A percentile compares a stretch with the other conserved stretches of the same genome.
Evolutionary conservation across 2,888 invertebrate species (phyloP).

Genomic region (Caenorhabditis wallacei): DNA sequence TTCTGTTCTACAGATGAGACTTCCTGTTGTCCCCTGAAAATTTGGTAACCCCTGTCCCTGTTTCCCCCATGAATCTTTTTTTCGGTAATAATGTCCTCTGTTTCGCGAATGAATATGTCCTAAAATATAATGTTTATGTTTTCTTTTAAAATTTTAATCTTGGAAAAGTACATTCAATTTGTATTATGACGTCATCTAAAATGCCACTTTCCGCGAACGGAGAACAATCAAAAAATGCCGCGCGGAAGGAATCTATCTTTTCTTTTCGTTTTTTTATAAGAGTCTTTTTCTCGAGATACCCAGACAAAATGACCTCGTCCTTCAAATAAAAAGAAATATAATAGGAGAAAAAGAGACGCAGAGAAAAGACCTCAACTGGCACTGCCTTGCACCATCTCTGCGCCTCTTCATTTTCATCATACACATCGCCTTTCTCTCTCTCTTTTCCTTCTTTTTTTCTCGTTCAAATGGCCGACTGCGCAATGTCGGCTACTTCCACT

Average conservation of each 20-base stretch:
- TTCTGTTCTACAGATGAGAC: constrained; percentile 19
- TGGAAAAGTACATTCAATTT: too few relatives aligned
- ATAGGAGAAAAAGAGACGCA: neutral
- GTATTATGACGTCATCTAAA: constrained; percentile 23
- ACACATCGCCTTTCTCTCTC: constrained; percentile 4
- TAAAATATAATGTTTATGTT: constrained; percentile 19
- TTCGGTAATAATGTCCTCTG: constrained; percentile 26
- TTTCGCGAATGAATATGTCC: constrained; percentile 41
- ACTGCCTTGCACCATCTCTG: constrained; percentile 47
- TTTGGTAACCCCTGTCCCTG: constrained; percentile 34
- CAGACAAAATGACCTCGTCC: constrained; percentile 48
- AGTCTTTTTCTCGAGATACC: constrained; percentile 18
- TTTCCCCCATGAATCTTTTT: constrained; percentile 13
- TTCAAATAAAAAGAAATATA: constrained; percentile 22
- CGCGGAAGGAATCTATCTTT: constrained; percentile 17
- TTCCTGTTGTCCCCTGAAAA: constrained; percentile 17
- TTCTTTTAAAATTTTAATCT: neutral
- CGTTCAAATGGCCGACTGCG: constrained; percentile 33
- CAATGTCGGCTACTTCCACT: constrained; percentile 7
- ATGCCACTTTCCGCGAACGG: constrained; percentile 5
- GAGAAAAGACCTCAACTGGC: constrained; percentile 7
- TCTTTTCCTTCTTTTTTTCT: constrained; percentile 17
- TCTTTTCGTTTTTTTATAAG: constrained; percentile 13
- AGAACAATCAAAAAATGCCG: neutral
- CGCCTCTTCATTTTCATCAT: constrained; percentile 1